These are phyloP conservation scores for Antidorcas marsupialis DNA, from an alignment of 2,113 vertebrate genomes.

Conservation along the genomic window DNA sequence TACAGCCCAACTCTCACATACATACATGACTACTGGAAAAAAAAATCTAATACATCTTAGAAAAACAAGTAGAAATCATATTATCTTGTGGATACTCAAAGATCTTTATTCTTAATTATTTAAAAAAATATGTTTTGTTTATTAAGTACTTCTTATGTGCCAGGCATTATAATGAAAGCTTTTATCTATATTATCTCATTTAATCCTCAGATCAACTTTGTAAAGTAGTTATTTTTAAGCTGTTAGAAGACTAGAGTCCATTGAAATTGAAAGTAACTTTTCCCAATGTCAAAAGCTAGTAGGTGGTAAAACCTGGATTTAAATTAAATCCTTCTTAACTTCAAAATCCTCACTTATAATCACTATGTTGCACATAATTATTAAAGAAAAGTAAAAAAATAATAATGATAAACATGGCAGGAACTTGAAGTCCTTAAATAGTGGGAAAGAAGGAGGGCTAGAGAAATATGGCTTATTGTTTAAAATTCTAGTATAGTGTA, in stretches of 20 bases:
- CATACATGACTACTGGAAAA: no score
- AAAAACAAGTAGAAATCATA: background rate
- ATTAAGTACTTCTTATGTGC: background rate
- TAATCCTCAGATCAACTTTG: background rate
- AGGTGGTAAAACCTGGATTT: background rate
- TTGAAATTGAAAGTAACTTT: background rate
- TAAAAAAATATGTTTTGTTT: background rate
- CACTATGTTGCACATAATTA: background rate
- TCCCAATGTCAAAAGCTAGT: background rate
- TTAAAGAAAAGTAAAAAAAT: background rate
- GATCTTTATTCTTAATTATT: background rate
- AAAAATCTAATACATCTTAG: background rate
- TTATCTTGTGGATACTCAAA: background rate
- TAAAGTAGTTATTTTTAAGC: background rate
- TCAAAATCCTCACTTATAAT: background rate
- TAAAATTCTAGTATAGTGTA: background rate
- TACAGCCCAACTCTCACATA: no score
- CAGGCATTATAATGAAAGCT: background rate
- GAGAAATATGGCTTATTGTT: background rate
- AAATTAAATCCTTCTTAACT: background rate
- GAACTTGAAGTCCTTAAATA: background rate
- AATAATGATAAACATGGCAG: background rate
- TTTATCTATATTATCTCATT: background rate
- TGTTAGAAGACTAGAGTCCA: background rate
- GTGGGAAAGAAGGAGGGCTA: background rate